Evolutionary conservation across 2,113 vertebrate species (phyloP).

Genomic region (Phrynosoma platyrhinos): DNA sequence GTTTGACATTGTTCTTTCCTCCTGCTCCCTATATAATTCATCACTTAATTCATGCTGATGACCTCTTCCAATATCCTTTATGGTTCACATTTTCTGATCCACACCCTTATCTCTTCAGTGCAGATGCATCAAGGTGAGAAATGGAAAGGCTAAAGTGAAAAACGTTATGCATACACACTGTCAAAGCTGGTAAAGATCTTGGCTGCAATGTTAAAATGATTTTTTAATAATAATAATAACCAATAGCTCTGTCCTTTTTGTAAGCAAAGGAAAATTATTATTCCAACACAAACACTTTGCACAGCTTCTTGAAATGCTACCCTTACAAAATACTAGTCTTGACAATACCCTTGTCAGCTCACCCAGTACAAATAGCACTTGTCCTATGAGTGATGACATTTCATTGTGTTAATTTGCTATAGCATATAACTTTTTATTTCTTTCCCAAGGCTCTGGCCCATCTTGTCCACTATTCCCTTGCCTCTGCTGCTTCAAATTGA

Average conservation of each 20-base stretch:
- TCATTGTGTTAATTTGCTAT: not conserved
- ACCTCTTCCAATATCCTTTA: conserved; percentile 11
- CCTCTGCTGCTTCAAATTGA: no score
- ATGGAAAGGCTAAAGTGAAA: not conserved
- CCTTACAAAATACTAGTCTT: not conserved
- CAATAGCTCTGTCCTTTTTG: not conserved
- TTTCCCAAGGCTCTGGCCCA: not conserved
- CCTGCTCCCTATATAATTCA: not conserved
- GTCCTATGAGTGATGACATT: conserved; percentile 6
- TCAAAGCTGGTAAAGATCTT: not conserved
- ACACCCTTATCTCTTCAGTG: not conserved
- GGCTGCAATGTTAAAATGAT: not conserved
- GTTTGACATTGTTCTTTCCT: conserved; percentile 11
- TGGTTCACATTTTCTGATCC: conserved; percentile 27
- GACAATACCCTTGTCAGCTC: not conserved
- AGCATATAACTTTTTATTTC: not conserved
- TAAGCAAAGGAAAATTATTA: not conserved
- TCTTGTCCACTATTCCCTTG: conserved; percentile 11
- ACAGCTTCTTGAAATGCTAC: not conserved
- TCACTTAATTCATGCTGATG: not conserved
- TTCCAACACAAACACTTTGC: not conserved
- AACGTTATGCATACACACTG: not conserved
- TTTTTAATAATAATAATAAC: not conserved
- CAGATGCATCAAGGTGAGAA: not conserved
- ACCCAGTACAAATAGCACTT: not conserved